Base-by-base conservation (phyloP, 2,113 vertebrate genomes). In the Rhadina sibilatrix region DNA sequence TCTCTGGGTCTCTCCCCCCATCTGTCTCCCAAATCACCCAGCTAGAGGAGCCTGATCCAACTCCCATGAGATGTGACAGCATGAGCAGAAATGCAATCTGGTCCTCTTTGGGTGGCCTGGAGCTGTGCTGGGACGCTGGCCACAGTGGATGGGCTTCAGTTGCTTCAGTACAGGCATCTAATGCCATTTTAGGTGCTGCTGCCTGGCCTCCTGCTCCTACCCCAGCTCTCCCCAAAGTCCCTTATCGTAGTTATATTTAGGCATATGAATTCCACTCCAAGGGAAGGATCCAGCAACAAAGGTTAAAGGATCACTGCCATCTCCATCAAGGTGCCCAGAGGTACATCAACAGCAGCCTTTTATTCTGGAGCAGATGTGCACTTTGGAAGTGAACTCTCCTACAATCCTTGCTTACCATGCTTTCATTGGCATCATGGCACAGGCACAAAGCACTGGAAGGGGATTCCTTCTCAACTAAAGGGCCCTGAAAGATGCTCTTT, bases 231-330 rank as follows among this genome's bases (percentile, higher is more conserved):
- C 37, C 38, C 21, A 19, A 24, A 76, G 30, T 69, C 63, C 53
- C 65, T 17, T 18, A 50, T 9, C 0, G 0, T 3, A 65, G 22
- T 11, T 87, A 3, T n/a, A 17, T 56, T 56, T 30, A 52, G 27
- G 40, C 8, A 83, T 12, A 6, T 57, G 18, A 42, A 57, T 69
- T 65, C 5, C 24, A 28, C 24, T 33, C 31, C 27, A 19, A 70
- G 27, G 27, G 21, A 60, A 83, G 28, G 66, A 86, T 13, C 20
- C n/a, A 28, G 10, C 3, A 3, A 10, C 5, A 3, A 11, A 38
- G 14, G 24, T 71, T 91, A 75, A 89, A 87, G 54, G 35, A 70
- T 53, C 46, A 31, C n/a, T 37, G 17, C 40, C 47, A 31, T 33
- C 27, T 83, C 46, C 23, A 53, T 12, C 61, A 37, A 13, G 75